Evolutionary conservation across 1,140 invertebrate genomes (phyloP).

Genomic region (Manduca sexta): DNA sequence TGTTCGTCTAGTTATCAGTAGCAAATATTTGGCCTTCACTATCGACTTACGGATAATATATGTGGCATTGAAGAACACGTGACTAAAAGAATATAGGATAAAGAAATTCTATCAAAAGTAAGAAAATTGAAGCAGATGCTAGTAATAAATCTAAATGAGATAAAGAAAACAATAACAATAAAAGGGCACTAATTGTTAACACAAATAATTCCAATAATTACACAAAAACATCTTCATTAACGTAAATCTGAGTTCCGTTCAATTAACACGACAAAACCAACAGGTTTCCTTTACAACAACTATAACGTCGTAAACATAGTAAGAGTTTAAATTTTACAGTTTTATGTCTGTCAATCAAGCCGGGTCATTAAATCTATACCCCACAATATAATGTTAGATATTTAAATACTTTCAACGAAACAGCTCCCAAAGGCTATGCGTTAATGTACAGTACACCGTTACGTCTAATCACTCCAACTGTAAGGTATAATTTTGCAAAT

Average conservation of each 20-base stretch:
- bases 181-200: too few relatives aligned
- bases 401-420: slow-evolving; percentile 47
- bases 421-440: slow-evolving; percentile 46
- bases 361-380: slow-evolving; percentile 38
- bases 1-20: too few relatives aligned
- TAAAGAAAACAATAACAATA: too few relatives aligned
- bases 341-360: slow-evolving; percentile 30
- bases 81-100: too few relatives aligned
- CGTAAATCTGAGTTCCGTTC: neutral
- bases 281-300: slow-evolving; percentile 11
- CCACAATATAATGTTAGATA: slow-evolving; percentile 31
- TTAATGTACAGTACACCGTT: slow-evolving; percentile 41
- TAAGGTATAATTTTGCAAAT: slow-evolving; percentile 58
- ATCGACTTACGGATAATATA: too few relatives aligned
- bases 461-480: slow-evolving; percentile 42
- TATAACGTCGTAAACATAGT: slow-evolving; percentile 20
- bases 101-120: too few relatives aligned
- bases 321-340: slow-evolving; percentile 6
- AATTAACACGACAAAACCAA: slow-evolving; percentile 9
- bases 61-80: too few relatives aligned
- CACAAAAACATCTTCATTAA: too few relatives aligned
- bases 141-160: too few relatives aligned
- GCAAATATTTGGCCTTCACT: too few relatives aligned
- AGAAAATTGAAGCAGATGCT: too few relatives aligned
- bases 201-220: too few relatives aligned